These are phyloP conservation scores for Molorchus minor DNA, from an alignment of 2,888 invertebrate species.

Conservation along the genomic window DNA sequence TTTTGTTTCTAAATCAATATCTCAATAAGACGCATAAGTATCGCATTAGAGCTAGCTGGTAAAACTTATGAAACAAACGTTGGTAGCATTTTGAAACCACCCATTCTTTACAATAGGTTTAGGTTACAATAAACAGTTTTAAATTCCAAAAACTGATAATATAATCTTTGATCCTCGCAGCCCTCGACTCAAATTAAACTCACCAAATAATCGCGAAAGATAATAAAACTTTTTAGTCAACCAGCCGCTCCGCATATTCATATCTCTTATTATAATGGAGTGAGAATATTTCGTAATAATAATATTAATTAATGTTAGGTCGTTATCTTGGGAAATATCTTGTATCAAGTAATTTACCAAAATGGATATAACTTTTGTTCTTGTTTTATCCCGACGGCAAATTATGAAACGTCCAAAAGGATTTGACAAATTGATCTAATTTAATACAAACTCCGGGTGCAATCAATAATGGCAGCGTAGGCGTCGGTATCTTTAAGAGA, in stretches of 20 bases:
- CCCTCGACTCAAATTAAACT: conserved; percentile 3
- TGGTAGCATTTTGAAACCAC: no score
- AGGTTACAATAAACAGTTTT: no score
- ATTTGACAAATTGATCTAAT: conserved; percentile 56
- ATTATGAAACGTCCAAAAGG: conserved; percentile 52
- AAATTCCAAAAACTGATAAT: no score
- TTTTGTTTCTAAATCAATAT: no score
- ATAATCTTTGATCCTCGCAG: no score
- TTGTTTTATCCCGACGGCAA: conserved; percentile 46
- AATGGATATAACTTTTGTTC: conserved; percentile 49
- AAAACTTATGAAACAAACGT: no score
- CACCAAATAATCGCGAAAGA: conserved; percentile 10
- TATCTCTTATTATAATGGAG: conserved; percentile 25
- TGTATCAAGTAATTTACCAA: conserved; percentile 49
- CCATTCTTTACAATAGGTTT: no score
- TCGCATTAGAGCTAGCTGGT: no score
- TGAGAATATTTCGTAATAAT: conserved; percentile 26
- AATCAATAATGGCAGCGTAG: conserved; percentile 44
- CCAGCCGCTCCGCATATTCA: conserved; percentile 16
- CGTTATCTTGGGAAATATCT: conserved; percentile 44
- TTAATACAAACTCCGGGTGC: conserved; percentile 47
- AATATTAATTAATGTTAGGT: conserved; percentile 45
- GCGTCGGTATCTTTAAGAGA: conserved; percentile 31
- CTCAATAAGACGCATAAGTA: no score
- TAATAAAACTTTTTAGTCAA: conserved; percentile 18